Evolutionary conservation across 1,140 invertebrate genomes (phyloP), one percentile per base, ranked within the genome.

Genomic region (Popillia japonica): DNA sequence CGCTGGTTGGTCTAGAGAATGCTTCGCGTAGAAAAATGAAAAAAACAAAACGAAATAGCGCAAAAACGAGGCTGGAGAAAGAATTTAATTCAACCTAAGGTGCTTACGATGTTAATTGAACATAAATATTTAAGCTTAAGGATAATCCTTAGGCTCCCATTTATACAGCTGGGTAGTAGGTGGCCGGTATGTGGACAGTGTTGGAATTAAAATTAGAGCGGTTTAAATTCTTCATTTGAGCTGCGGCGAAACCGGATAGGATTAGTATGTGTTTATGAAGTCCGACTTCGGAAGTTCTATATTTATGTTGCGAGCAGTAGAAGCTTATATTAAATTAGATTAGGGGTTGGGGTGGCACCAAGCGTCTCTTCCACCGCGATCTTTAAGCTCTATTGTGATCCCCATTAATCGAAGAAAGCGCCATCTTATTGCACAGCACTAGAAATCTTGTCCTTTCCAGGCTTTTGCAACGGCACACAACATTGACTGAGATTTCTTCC

Each of bases 41-140:
- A 55, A n/a, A 17, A 17, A 17, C 1, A n/a, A 55, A 55, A 55
- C 48, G 6, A 55, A 17, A 55, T 17, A 55, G 14, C 48, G 48
- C 14, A 55, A 55, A 55, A 55, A 55, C 14, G 17, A 55, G 17
- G 48, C 17, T 17, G n/a, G 11, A 34, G 27, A 34, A 55, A 55
- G 48, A 55, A 55, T 55, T 55, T 55, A 55, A 55, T 55, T 55
- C 17, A 55, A 55, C 48, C 14, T 55, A 55, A 55, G 48, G 48
- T 17, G 48, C 48, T 55, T 55, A 55, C 48, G 17, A 55, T 55
- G 48, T 55, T 55, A 55, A 55, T 55, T 55, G 48, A 55, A 55
- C 48, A 55, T 55, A 55, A 55, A 55, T 55, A 55, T 55, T 55
- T 55, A 55, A 55, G 48, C 48, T 55, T 55, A 17, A 55, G 14